Evolutionary conservation across 2,113 vertebrate species (phyloP).

Genomic region (Plecturocebus donacophilus): DNA sequence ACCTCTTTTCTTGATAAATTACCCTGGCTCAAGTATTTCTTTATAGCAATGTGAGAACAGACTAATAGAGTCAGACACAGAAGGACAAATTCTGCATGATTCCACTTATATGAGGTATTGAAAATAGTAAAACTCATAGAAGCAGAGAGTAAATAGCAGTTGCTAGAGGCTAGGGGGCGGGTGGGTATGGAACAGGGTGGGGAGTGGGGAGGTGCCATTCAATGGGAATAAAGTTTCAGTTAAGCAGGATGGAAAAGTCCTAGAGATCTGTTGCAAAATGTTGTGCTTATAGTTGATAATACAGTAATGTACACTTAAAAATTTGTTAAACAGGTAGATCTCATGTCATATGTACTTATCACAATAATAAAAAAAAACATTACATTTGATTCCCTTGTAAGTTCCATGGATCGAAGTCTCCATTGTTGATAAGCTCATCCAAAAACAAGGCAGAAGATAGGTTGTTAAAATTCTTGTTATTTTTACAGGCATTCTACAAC

Average conservation of each 20-base stretch:
- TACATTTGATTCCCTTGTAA: constrained; percentile 55
- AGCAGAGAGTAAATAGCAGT: not conserved
- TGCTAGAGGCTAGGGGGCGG: not conserved
- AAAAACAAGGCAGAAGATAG: constrained; percentile 80
- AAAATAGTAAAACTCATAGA: not conserved
- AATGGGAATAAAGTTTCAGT: not conserved
- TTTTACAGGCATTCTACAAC: constrained; percentile 77
- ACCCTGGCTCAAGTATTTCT: no score
- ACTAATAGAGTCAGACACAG: not conserved
- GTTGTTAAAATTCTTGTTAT: constrained; percentile 78
- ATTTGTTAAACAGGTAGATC: not conserved
- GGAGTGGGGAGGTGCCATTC: not conserved
- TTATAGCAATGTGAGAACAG: no score
- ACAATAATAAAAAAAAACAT: not conserved
- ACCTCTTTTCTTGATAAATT: no score
- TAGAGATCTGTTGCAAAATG: not conserved
- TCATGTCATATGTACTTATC: not conserved
- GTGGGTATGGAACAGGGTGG: not conserved
- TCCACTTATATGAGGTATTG: not conserved
- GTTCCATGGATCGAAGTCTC: constrained; percentile 66
- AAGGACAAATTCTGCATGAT: not conserved
- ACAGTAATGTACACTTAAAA: not conserved
- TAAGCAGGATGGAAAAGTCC: not conserved
- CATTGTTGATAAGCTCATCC: constrained; percentile 76
- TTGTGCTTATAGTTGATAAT: not conserved